Conservation (phyloP, 2,113 vertebrate species). For the Aramus guarauna region DNA sequence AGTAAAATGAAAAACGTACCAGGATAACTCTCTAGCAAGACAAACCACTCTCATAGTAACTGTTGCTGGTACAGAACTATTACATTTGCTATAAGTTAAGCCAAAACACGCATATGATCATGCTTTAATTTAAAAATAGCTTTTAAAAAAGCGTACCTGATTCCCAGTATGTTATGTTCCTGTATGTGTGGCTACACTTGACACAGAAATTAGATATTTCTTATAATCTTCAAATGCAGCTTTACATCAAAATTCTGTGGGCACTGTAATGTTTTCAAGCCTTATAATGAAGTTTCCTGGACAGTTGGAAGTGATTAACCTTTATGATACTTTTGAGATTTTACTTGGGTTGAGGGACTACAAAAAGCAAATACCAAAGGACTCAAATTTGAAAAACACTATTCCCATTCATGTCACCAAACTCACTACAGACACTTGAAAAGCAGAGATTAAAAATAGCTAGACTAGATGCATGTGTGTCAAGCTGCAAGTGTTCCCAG, state of each 20-base stretch:
- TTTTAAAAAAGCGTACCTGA: background rate
- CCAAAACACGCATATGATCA: background rate
- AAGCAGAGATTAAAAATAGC: conserved; percentile 62
- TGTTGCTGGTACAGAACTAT: background rate
- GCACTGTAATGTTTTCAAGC: background rate
- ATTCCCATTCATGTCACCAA: conserved; percentile 50
- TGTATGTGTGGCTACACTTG: background rate
- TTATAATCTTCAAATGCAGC: background rate
- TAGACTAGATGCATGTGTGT: conserved; percentile 39
- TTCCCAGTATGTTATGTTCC: background rate
- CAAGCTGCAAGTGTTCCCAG: conserved; percentile 58
- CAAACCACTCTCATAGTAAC: background rate
- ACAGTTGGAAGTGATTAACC: conserved; percentile 48
- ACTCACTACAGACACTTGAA: conserved; percentile 41
- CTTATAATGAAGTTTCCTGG: conserved; percentile 15
- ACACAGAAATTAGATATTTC: background rate
- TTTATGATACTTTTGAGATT: background rate
- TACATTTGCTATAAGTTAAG: background rate
- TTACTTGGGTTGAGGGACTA: background rate
- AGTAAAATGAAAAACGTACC: background rate
- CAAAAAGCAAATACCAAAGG: conserved; percentile 34
- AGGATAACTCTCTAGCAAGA: background rate
- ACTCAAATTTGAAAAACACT: conserved; percentile 31
- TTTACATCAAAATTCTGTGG: background rate
- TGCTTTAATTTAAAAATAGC: background rate